Base-by-base conservation (phyloP, 2,888 invertebrate genomes). In the Drosophila niveifrons region DNA sequence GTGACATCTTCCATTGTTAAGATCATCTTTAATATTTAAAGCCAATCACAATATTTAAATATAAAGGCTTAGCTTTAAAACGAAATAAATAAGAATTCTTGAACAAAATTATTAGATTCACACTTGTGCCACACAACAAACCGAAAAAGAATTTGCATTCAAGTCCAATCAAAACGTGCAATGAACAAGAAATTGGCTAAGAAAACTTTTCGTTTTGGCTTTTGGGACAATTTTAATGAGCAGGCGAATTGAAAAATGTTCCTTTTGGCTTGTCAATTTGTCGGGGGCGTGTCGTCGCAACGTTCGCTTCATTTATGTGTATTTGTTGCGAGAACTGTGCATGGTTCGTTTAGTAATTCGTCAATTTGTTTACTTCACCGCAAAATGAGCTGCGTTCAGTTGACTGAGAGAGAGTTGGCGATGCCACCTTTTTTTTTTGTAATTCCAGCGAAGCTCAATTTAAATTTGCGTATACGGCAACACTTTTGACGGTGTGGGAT, bases 301-400 rank as follows among this genome's bases (percentile, higher is more conserved):
- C 36, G 36, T 44, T 69, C 28, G 46, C 34, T 31, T 52, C 47
- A 76, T 66, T 64, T 56, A 47, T 58, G 15, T 55, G 1, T 23
- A 41, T 43, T 44, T 17, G 13, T 56, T 46, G 43, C 17, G 17
- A 9, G 53, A 50, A 51, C 29, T 41, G 68, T 47, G n/a, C 41
- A 72, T 58, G 77, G 62, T 76, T 75, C 77, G 52, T 77, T 75
- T 63, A 59, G 59, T 61, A 53, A 65, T 65, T 77, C 46, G 23
- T 48, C 50, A 75, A 72, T 61, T 67, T 50, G 63, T n/a, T 47
- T 57, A 8, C 31, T 34, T 13, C 10, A 44, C 44, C 31, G 31
- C 55, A 56, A 56, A 56, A 23, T 13, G 18, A 56, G 44, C 44
- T 31, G 17, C 17, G 41, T 29, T 15, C 23, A 23, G 13, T n/a